These are phyloP conservation scores for Microctonus aethiopoides DNA, from an alignment of 2,888 invertebrate species.

Conservation along the genomic window DNA sequence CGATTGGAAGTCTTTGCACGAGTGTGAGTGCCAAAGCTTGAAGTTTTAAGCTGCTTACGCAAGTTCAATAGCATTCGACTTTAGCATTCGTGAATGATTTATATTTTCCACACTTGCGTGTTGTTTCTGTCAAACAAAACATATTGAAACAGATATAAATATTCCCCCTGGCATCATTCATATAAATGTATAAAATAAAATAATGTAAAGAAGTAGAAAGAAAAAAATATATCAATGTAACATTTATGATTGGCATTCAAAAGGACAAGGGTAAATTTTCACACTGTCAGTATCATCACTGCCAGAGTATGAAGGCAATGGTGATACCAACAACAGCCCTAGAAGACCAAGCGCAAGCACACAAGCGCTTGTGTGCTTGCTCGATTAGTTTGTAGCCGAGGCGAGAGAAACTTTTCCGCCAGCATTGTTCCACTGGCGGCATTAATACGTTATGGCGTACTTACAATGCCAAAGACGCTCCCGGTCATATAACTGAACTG, in stretches of 20 bases:
- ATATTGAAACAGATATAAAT: background rate
- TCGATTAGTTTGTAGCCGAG: constrained; percentile 34
- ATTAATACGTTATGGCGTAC: constrained; percentile 41
- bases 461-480: constrained; percentile 26
- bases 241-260: background rate
- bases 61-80: background rate
- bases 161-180: background rate
- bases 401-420: constrained; percentile 36
- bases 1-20: background rate
- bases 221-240: background rate
- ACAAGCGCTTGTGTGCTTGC: constrained; percentile 5
- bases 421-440: constrained; percentile 35
- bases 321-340: constrained; percentile 22
- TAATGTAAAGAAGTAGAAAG: background rate
- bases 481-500: constrained; percentile 30
- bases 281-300: background rate
- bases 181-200: background rate
- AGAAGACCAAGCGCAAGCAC: constrained; percentile 3
- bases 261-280: background rate
- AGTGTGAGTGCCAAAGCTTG: background rate
- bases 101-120: background rate
- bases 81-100: background rate
- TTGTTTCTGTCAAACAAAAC: background rate
- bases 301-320: background rate
- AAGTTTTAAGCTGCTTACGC: constrained; percentile 11